Percentiles rank a stretch among this genome's conserved stretches.
Conservation (phyloP, 2,113 vertebrate species). For the Hiodon tergisus region DNA sequence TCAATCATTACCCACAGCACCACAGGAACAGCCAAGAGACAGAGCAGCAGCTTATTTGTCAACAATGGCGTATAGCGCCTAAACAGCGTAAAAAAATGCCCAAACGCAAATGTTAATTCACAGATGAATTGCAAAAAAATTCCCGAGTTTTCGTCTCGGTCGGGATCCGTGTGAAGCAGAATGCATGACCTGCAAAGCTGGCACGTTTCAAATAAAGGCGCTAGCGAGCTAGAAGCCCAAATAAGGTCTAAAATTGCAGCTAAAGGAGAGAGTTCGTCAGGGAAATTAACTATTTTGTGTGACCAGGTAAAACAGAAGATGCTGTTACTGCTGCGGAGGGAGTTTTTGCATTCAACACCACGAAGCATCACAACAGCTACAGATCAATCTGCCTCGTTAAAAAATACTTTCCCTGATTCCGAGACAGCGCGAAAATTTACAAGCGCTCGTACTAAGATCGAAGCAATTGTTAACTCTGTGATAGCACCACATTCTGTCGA, state of each 20-base stretch:
- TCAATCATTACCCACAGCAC: slow-evolving; percentile 8
- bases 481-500: slow-evolving; percentile 28
- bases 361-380: slow-evolving; percentile 16
- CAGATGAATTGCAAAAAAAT: slow-evolving; percentile 22
- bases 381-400: slow-evolving; percentile 9
- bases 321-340: slow-evolving; percentile 14
- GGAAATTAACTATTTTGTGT: not conserved
- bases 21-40: slow-evolving; percentile 5
- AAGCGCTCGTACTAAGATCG: slow-evolving; percentile 25
- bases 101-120: slow-evolving; percentile 28
- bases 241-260: not conserved
- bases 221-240: slow-evolving; percentile 12
- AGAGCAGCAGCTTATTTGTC: not conserved
- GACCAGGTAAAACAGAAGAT: slow-evolving; percentile 1
- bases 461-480: slow-evolving; percentile 26
- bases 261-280: slow-evolving; percentile 1
- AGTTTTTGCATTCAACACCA: slow-evolving; percentile 19
- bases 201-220: slow-evolving; percentile 22
- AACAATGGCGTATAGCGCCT: not conserved
- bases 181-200: slow-evolving; percentile 20
- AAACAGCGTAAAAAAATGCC: slow-evolving; percentile 12
- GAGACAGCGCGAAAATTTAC: slow-evolving; percentile 15
- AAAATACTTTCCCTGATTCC: slow-evolving; percentile 28
- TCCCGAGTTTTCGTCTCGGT: slow-evolving; percentile 3
- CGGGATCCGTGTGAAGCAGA: slow-evolving; percentile 15